These are phyloP conservation scores for Rhinella marina DNA, from an alignment of 2,797 vertebrate genomes.

Conservation along the genomic window DNA sequence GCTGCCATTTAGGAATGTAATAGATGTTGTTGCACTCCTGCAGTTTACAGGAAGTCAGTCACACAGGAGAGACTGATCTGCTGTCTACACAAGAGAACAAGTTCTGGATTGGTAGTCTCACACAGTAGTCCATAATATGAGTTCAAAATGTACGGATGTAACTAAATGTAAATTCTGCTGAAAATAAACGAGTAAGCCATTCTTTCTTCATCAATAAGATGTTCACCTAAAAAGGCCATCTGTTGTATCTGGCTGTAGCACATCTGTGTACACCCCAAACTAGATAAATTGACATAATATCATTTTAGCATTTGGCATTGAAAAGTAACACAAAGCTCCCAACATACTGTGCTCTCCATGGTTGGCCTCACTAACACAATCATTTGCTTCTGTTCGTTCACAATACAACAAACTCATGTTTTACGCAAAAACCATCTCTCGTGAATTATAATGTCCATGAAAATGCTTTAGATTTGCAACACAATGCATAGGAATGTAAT, in stretches of 20 bases:
- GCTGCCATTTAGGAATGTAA: too few relatives aligned
- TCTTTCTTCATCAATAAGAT: conserved; percentile 21
- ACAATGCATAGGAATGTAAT: conserved; percentile 1
- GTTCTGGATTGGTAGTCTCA: too few relatives aligned
- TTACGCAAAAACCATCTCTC: background rate
- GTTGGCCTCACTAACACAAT: conserved; percentile 14
- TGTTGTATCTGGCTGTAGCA: conserved; percentile 29
- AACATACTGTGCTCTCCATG: background rate
- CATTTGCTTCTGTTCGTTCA: conserved; percentile 11
- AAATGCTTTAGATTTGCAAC: conserved; percentile 3
- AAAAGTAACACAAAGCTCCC: background rate
- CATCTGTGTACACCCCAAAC: conserved; percentile 14
- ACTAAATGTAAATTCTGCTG: background rate
- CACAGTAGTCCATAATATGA: too few relatives aligned
- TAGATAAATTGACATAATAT: conserved; percentile 41
- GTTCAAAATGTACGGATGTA: too few relatives aligned
- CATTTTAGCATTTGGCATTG: conserved; percentile 35
- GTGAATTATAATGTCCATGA: background rate
- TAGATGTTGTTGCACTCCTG: too few relatives aligned
- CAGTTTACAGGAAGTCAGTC: too few relatives aligned
- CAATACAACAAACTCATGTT: conserved; percentile 22
- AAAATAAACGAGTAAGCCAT: conserved; percentile 3
- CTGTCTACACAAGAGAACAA: too few relatives aligned
- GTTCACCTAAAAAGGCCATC: conserved; percentile 35
- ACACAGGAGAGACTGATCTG: too few relatives aligned